These are phyloP conservation scores for Carassius carassius DNA, from an alignment of 2,113 vertebrate genomes.

Conservation along the genomic window DNA sequence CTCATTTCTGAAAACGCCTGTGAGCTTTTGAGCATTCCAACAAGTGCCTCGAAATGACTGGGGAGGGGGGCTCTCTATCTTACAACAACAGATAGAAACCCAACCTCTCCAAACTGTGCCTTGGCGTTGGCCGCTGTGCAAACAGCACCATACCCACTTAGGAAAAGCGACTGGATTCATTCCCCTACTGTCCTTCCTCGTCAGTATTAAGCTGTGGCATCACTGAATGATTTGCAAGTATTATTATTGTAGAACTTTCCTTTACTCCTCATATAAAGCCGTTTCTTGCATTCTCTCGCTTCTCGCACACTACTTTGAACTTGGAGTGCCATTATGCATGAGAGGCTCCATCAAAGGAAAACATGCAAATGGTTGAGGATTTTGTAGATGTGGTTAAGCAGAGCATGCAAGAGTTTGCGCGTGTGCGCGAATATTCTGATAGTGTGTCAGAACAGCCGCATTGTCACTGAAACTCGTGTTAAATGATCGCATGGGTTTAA, in stretches of 20 bases:
- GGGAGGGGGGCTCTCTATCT: conserved; percentile 40
- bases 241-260: conserved; percentile 20
- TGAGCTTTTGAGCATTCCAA: conserved; percentile 27
- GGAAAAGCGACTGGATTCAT: not conserved
- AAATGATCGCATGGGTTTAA: conserved; percentile 50
- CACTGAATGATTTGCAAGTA: conserved; percentile 7
- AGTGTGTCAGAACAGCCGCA: not conserved
- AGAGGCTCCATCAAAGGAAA: conserved; percentile 28
- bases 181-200: not conserved
- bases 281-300: not conserved
- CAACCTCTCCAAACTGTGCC: conserved; percentile 10
- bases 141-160: conserved; percentile 21
- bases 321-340: conserved; percentile 37
- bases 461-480: conserved; percentile 46
- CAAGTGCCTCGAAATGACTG: conserved; percentile 29
- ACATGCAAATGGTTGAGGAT: conserved; percentile 34
- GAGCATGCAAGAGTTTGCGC: not conserved
- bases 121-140: conserved; percentile 29
- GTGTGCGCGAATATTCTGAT: not conserved
- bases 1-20: conserved; percentile 39
- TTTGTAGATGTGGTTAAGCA: conserved; percentile 33
- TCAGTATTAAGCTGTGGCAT: conserved; percentile 12
- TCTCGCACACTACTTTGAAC: conserved; percentile 11
- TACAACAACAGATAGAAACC: conserved; percentile 25
- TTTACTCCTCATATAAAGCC: not conserved